Evolutionary conservation across 1,140 invertebrate species (phyloP).

Genomic region (Colletes gigas): DNA sequence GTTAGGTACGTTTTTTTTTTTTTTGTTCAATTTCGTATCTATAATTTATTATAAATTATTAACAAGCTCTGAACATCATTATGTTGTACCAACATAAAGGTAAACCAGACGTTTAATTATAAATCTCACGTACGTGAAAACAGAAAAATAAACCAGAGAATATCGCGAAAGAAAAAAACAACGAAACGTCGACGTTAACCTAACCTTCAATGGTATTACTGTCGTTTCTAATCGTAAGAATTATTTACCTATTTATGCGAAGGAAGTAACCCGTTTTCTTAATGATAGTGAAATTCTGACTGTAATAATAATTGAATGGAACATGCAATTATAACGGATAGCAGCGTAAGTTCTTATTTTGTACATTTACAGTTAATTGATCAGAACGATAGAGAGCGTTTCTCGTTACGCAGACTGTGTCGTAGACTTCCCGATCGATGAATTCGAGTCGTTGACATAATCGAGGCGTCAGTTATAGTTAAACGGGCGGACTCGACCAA

Average conservation of each 20-base stretch:
- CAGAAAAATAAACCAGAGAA: neutral
- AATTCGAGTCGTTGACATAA: neutral
- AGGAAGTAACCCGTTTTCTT: neutral
- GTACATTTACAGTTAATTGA: conserved; percentile 24
- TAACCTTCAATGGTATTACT: conserved; percentile 12
- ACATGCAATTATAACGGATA: neutral
- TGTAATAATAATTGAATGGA: neutral
- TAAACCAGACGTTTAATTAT: neutral
- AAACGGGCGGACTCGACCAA: no score
- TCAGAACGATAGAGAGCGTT: neutral
- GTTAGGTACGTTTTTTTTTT: conserved; percentile 8
- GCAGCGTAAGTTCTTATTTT: neutral
- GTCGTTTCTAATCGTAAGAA: neutral
- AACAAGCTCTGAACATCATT: neutral
- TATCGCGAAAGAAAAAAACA: no score
- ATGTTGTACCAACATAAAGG: neutral
- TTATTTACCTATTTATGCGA: conserved; percentile 21
- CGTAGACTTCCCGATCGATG: neutral
- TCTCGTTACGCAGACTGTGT: conserved; percentile 5
- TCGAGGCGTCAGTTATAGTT: neutral
- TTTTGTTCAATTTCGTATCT: neutral
- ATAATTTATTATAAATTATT: conserved; percentile 52
- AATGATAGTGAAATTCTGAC: neutral
- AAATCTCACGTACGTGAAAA: neutral
- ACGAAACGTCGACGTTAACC: conserved; percentile 26